Percentiles rank a stretch among this genome's conserved stretches.
Evolutionary conservation across 2,888 invertebrate genomes (phyloP).

Genomic region (Drosophila siamana): DNA sequence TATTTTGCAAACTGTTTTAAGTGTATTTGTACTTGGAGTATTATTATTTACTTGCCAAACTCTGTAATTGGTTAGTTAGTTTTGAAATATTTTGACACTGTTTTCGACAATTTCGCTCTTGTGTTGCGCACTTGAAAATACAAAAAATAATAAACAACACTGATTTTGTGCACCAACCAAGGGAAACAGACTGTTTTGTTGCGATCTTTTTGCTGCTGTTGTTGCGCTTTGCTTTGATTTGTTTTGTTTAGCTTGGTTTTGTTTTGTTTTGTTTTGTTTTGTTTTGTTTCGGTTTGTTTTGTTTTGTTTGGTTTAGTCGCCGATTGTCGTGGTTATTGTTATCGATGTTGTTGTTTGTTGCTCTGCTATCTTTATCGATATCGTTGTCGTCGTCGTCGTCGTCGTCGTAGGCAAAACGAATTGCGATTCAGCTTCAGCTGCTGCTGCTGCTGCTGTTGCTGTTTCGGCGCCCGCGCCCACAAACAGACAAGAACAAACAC

Average conservation of each 20-base stretch:
- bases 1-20: too few relatives aligned
- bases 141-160: slow-evolving; percentile 24
- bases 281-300: slow-evolving; percentile 21
- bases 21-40: neutral
- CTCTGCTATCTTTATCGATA: slow-evolving; percentile 19
- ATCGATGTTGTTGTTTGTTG: slow-evolving; percentile 14
- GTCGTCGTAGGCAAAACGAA: slow-evolving; percentile 22
- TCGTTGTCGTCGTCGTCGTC: slow-evolving; percentile 2
- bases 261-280: slow-evolving; percentile 34
- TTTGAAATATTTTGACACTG: slow-evolving; percentile 2
- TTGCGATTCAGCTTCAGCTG: slow-evolving; percentile 41
- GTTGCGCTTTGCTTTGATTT: neutral
- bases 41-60: neutral
- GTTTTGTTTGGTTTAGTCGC: slow-evolving; percentile 34
- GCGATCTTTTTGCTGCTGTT: neutral
- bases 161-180: slow-evolving; percentile 28
- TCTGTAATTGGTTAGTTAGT: slow-evolving; percentile 1
- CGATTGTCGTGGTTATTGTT: slow-evolving; percentile 18
- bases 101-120: slow-evolving; percentile 2
- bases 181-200: slow-evolving; percentile 26
- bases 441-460: slow-evolving; percentile 33
- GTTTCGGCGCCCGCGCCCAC: slow-evolving; percentile 55
- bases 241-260: slow-evolving; percentile 14
- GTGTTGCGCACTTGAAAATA: slow-evolving; percentile 15
- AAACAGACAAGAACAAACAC: slow-evolving; percentile 65